A percentile compares a stretch with the other conserved stretches of the same genome.
Conservation (phyloP, 2,797 vertebrate species). For the Coluber constrictor region DNA sequence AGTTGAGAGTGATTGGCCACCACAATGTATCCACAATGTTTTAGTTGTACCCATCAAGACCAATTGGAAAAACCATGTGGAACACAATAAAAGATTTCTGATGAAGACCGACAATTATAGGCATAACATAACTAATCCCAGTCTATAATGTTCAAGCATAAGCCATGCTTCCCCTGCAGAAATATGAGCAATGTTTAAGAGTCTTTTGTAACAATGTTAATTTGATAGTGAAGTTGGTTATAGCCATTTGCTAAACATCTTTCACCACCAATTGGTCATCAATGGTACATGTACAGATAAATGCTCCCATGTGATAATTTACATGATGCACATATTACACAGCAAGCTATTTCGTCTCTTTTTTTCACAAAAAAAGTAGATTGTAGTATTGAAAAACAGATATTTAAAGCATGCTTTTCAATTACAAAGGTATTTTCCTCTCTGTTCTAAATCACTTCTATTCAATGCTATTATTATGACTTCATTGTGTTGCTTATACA, state of each 20-base stretch:
- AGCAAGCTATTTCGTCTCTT: neutral
- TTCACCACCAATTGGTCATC: neutral
- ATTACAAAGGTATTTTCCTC: neutral
- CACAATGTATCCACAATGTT: neutral
- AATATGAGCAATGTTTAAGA: neutral
- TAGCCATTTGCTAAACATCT: neutral
- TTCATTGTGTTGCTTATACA: neutral
- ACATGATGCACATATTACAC: neutral
- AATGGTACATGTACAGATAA: neutral
- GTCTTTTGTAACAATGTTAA: neutral
- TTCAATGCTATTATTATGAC: neutral
- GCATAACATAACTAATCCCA: neutral
- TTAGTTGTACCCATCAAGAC: neutral
- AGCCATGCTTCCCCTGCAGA: neutral
- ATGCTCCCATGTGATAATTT: neutral
- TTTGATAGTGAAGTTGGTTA: neutral
- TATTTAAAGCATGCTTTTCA: neutral
- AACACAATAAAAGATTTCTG: neutral
- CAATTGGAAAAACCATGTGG: neutral
- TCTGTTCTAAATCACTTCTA: neutral
- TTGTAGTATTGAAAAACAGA: neutral
- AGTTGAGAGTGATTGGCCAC: neutral
- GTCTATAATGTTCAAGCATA: neutral
- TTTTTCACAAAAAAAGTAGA: neutral
- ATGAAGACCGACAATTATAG: neutral